These are phyloP conservation scores for Muraenolepis orangiensis DNA, from an alignment of 2,797 vertebrate genomes.

Conservation along the genomic window DNA sequence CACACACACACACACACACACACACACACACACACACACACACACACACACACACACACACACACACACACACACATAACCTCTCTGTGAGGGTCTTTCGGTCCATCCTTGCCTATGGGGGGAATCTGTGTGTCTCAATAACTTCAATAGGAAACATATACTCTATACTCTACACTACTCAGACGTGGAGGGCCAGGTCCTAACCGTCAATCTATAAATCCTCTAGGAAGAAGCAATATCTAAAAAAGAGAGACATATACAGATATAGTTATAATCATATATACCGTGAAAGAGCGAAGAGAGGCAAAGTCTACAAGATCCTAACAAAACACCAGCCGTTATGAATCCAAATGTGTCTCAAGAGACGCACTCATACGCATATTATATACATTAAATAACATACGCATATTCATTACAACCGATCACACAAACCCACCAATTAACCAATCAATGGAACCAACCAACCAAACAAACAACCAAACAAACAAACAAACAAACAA, in stretches of 20 bases:
- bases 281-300: too few species aligned
- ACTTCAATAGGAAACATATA: not conserved
- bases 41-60: not conserved
- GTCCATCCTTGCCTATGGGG: not conserved
- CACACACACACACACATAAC: not conserved
- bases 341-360: not conserved
- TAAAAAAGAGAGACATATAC: not conserved
- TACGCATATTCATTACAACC: not conserved
- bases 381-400: not conserved
- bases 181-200: not conserved
- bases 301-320: not conserved
- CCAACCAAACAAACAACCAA: not conserved
- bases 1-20: too few species aligned
- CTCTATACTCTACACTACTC: not conserved
- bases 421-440: not conserved
- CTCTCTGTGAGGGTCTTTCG: not conserved
- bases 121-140: not conserved
- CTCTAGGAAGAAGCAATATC: not conserved
- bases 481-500: not conserved
- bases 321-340: not conserved
- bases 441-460: not conserved
- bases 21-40: not conserved
- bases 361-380: not conserved
- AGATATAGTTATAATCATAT: too few species aligned
- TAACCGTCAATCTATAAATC: not conserved